Conservation (phyloP, 2,888 invertebrate species). For the Pimpla rufipes region DNA sequence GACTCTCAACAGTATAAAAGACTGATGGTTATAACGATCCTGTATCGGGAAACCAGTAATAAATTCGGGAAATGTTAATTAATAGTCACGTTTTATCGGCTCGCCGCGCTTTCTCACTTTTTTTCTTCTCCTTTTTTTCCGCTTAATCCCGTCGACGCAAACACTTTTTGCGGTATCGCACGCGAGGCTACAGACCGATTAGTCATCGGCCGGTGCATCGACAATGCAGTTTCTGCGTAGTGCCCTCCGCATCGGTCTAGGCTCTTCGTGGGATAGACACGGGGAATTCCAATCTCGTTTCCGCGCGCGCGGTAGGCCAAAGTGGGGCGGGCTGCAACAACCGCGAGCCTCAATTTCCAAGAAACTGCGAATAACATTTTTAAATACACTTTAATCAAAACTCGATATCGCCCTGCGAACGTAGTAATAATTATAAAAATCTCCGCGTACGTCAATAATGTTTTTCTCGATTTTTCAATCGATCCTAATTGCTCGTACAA, state of each 20-base stretch:
- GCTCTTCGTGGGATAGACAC: constrained; percentile 24
- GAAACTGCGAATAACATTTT: no score
- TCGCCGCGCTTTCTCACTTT: constrained; percentile 6
- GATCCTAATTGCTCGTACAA: background rate
- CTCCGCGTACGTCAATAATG: no score
- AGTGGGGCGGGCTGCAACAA: no score
- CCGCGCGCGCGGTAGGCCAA: no score
- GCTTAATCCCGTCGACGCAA: constrained; percentile 14
- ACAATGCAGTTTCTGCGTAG: constrained; percentile 27
- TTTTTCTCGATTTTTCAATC: background rate
- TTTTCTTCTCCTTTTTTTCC: no score
- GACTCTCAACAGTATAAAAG: background rate
- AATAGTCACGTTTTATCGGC: constrained; percentile 8
- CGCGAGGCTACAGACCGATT: background rate
- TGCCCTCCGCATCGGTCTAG: constrained; percentile 38
- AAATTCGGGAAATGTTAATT: constrained; percentile 5
- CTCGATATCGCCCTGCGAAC: no score
- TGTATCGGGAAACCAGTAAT: constrained; percentile 3
- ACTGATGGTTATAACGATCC: background rate
- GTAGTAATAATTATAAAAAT: no score
- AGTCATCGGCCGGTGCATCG: constrained; percentile 30
- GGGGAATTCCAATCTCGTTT: constrained; percentile 48
- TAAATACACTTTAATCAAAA: no score
- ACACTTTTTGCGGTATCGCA: constrained; percentile 27
- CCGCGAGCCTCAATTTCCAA: no score